Evolutionary conservation across 2,797 vertebrate species (phyloP).

Genomic region (Dallia pectoralis): DNA sequence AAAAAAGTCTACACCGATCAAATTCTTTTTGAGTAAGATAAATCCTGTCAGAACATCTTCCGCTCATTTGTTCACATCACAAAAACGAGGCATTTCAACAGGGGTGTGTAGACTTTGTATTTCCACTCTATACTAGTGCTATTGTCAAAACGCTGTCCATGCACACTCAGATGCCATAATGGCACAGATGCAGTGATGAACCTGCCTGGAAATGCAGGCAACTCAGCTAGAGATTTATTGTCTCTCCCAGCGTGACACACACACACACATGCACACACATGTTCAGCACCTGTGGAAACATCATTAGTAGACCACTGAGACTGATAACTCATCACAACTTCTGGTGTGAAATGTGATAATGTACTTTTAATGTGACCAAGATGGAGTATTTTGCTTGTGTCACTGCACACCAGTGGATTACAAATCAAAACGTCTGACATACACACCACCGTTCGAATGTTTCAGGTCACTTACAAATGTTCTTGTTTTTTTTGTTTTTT

Average conservation of each 20-base stretch:
- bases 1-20: too few relatives aligned
- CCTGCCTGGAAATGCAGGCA: constrained; percentile 50
- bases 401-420: neutral
- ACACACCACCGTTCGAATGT: neutral
- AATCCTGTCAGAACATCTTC: too few relatives aligned
- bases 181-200: too few relatives aligned
- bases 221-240: constrained; percentile 55
- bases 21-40: too few relatives aligned
- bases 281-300: constrained; percentile 7
- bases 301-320: neutral
- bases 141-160: too few relatives aligned
- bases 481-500: too few relatives aligned
- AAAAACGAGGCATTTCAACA: too few relatives aligned
- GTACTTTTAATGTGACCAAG: neutral
- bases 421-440: neutral
- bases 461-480: too few relatives aligned
- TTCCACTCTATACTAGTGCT: too few relatives aligned
- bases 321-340: neutral
- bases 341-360: neutral
- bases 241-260: constrained; percentile 49
- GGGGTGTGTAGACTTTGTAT: too few relatives aligned
- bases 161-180: too few relatives aligned
- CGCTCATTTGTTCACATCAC: too few relatives aligned
- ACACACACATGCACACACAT: constrained; percentile 4
- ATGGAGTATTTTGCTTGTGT: neutral